A percentile compares a stretch with the other conserved stretches of the same genome.
Evolutionary conservation across 1,140 invertebrate species (phyloP).

Genomic region (Octopus bimaculoides): DNA sequence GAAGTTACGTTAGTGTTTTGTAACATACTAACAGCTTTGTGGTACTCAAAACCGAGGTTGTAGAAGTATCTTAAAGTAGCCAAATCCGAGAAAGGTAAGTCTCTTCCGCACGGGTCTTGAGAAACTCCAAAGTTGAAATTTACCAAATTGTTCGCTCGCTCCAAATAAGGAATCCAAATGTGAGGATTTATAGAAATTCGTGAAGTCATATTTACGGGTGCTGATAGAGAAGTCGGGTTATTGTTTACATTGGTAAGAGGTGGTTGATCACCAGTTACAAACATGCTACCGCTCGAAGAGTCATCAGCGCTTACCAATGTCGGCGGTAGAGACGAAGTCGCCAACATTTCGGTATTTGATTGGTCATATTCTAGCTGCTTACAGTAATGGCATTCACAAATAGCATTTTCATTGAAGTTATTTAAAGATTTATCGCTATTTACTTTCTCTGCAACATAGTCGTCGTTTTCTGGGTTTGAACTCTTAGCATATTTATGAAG

Average conservation of each 20-base stretch:
- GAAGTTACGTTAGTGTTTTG: neutral
- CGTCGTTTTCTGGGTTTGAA: neutral
- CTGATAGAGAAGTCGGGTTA: neutral
- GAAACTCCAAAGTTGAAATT: neutral
- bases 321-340: neutral
- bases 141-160: neutral
- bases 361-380: neutral
- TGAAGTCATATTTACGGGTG: neutral
- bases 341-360: neutral
- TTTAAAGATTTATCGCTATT: too few relatives aligned
- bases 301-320: neutral
- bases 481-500: neutral
- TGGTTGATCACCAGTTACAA: neutral
- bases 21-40: neutral
- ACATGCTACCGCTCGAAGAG: neutral
- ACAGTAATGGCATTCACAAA: neutral
- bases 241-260: neutral
- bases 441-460: neutral
- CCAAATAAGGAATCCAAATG: neutral
- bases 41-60: neutral
- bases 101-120: neutral
- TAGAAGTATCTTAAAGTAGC: constrained; percentile 1
- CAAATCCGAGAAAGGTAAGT: constrained; percentile 1
- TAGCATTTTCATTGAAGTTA: neutral
- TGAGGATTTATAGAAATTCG: neutral